A percentile compares a stretch with the other conserved stretches of the same genome.
Evolutionary conservation across 2,113 vertebrate species (phyloP).

Genomic region (Eretmochelys imbricata): DNA sequence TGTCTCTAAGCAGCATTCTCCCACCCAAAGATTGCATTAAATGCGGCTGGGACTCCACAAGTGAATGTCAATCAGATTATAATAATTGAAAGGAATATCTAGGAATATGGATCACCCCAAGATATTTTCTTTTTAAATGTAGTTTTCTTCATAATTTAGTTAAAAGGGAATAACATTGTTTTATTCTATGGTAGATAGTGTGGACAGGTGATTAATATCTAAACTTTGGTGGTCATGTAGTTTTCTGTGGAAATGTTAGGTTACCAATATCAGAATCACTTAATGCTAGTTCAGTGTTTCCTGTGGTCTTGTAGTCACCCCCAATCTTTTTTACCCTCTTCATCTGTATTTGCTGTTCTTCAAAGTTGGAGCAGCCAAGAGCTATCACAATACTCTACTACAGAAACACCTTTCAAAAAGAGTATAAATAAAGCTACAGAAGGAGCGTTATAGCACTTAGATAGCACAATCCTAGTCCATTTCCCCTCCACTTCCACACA

Average conservation of each 20-base stretch:
- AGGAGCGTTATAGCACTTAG: not conserved
- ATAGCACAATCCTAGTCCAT: not conserved
- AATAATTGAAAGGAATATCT: not conserved
- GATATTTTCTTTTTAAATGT: not conserved
- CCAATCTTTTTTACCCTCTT: not conserved
- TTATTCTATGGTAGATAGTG: not conserved
- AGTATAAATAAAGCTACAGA: not conserved
- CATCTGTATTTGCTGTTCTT: not conserved
- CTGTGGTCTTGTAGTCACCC: not conserved
- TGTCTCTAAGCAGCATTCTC: not conserved
- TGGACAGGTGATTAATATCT: not conserved
- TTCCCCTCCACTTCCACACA: not conserved
- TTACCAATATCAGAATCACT: not conserved
- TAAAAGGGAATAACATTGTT: not conserved
- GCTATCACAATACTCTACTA: not conserved
- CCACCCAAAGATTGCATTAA: not conserved
- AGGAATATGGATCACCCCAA: not conserved
- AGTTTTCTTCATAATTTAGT: not conserved
- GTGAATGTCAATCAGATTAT: not conserved
- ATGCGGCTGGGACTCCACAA: not conserved
- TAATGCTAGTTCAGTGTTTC: not conserved
- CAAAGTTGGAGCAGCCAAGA: rapidly evolving
- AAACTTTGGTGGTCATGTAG: not conserved
- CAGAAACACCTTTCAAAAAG: not conserved
- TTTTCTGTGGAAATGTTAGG: not conserved